phyloP scores from a whole-genome alignment of 2,888 invertebrate genomes.

The Calephelis perditalis region DNA sequence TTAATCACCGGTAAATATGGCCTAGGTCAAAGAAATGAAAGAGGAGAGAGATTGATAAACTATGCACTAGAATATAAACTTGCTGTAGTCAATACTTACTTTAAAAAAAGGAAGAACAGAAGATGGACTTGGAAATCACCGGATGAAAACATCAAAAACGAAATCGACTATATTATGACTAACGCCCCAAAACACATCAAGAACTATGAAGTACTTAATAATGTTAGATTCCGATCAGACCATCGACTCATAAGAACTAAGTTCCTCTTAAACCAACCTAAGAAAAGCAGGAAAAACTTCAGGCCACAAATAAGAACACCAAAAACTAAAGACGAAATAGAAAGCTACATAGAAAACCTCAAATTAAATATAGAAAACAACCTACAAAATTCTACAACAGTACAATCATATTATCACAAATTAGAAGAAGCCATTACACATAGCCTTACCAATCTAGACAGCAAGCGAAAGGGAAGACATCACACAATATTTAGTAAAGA shows the following conservation, averaged over 20 bases:
- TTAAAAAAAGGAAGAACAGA: conserved; percentile 15
- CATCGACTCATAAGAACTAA: background rate
- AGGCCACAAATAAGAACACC: conserved; percentile 5
- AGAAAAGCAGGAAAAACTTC: conserved; percentile 19
- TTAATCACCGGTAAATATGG: too few species aligned
- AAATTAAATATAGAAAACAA: conserved; percentile 11
- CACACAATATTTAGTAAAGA: too few species aligned
- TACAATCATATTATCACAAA: conserved; percentile 15
- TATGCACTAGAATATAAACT: too few species aligned
- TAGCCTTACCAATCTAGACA: background rate
- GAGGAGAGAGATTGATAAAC: too few species aligned
- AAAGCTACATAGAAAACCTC: conserved; percentile 10
- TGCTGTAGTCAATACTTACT: conserved; percentile 13
- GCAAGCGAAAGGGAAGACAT: background rate
- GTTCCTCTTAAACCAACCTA: background rate
- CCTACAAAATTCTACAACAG: background rate
- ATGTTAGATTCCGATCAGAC: background rate
- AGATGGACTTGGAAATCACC: conserved; percentile 24
- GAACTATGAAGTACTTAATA: conserved; percentile 5
- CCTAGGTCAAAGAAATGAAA: too few species aligned
- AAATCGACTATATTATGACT: conserved; percentile 18
- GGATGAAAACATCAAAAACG: conserved; percentile 11
- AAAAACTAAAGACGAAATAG: conserved; percentile 16
- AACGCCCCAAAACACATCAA: conserved; percentile 14
- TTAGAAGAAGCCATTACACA: too few species aligned